Evolutionary conservation across 1,140 invertebrate species (phyloP), one percentile per base, ranked within the genome.

Genomic region (Rhopalosiphum maidis): DNA sequence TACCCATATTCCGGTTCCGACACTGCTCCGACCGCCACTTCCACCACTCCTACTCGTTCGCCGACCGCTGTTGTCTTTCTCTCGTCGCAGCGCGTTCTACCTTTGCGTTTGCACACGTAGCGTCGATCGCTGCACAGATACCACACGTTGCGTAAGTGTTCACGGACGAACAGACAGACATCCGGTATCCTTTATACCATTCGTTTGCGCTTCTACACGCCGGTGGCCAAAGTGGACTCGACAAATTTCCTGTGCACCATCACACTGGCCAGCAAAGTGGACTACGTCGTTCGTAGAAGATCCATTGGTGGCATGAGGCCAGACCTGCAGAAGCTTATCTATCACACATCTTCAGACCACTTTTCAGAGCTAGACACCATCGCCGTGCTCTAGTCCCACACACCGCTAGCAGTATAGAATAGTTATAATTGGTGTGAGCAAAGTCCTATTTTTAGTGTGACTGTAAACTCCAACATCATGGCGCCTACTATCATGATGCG

Each of bases 261-360:
- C 91, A 93, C 91, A 93, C 91, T 93, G 91, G 91, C 91, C 48
- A 93, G 35, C 91, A 93, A 93, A 85, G 91, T 93, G 51, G 91
- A 93, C n/a, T 54, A 93, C 91, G 91, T 93, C 48, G 91, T 93
- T 15, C 46, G 91, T 18, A 93, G 87, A 77, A 94, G 54, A 93
- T 90, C 91, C 77, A 93, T 93, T 93, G 91, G 91, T 94, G 94
- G 94, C 90, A 95, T 95, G 95, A 94, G 95, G 94, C 94, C 94
- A 94, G 95, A 95, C 93, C 94, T 95, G 54, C 94, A 94, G 88
- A 94, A 94, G 21, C 94, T 94, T 30, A 95, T 95, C 55, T 94
- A 94, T 51, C 95, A 95, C 90, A 95, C 95, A 46, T 95, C 94
- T 68, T 95, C 94, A 23, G 94, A 95, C 86, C 95, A 95, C 83